phyloP scores from a whole-genome alignment of 1,140 invertebrate genomes.

The Drosophila bocki region DNA sequence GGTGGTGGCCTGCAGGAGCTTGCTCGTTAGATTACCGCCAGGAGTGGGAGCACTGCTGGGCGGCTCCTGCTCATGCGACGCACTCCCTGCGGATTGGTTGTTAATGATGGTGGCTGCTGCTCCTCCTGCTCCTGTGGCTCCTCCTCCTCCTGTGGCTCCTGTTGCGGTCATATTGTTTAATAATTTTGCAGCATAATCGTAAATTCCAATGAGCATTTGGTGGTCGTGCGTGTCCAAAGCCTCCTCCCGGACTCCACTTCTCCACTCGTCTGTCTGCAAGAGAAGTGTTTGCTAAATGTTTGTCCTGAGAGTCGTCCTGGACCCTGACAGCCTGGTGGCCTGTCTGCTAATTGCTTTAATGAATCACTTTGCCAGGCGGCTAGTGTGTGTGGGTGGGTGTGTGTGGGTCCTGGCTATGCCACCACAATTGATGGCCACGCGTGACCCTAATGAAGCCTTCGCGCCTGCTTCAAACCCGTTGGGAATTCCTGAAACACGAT shows the following conservation, averaged over 20 bases:
- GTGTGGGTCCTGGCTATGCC: neutral
- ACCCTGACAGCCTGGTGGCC: neutral
- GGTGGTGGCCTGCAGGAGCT: constrained; percentile 61
- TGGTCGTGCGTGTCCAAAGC: constrained; percentile 10
- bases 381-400: neutral
- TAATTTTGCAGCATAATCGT: constrained; percentile 80
- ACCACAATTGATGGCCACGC: constrained; percentile 43
- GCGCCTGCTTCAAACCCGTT: neutral
- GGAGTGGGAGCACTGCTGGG: neutral
- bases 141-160: constrained; percentile 48
- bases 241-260: neutral
- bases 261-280: constrained; percentile 45
- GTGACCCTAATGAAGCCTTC: constrained; percentile 16
- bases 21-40: constrained; percentile 58
- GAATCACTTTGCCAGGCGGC: constrained; percentile 51
- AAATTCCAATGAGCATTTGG: constrained; percentile 75
- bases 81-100: constrained; percentile 6
- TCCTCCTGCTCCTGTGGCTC: neutral
- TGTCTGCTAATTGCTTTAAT: constrained; percentile 68
- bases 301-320: constrained; percentile 6
- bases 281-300: constrained; percentile 54
- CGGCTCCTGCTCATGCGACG: constrained; percentile 9
- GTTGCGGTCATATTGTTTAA: constrained; percentile 78
- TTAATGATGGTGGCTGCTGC: neutral
- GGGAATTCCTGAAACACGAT: neutral